These are phyloP conservation scores for Saturnia pavonia DNA, from an alignment of 2,888 invertebrate genomes.

Conservation along the genomic window DNA sequence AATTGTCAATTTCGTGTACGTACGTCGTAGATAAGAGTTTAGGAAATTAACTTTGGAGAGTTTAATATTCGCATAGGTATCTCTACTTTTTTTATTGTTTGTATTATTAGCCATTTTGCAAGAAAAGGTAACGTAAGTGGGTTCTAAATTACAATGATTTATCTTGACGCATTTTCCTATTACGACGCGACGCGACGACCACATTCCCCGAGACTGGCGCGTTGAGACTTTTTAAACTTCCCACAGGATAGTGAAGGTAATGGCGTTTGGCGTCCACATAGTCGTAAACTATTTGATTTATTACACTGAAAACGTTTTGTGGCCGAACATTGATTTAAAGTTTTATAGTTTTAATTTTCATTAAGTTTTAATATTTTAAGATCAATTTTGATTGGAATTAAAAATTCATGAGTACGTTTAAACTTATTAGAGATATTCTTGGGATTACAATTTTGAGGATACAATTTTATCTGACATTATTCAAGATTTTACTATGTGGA, in stretches of 20 bases:
- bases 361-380: not conserved
- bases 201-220: conserved; percentile 32
- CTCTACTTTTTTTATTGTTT: not conserved
- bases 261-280: conserved; percentile 28
- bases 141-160: conserved; percentile 59
- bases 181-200: conserved; percentile 28
- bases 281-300: conserved; percentile 66
- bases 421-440: too few species aligned
- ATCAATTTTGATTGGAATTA: not conserved
- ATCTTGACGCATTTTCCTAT: conserved; percentile 38
- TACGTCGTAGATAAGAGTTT: not conserved
- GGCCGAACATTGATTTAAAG: conserved; percentile 52
- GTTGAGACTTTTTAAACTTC: conserved; percentile 34
- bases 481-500: not conserved
- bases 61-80: not conserved
- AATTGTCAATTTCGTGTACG: conserved; percentile 27
- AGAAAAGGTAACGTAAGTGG: conserved; percentile 37
- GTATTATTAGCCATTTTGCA: conserved; percentile 25
- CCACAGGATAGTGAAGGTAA: conserved; percentile 37
- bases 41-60: not conserved
- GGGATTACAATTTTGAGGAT: too few species aligned
- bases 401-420: not conserved
- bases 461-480: not conserved
- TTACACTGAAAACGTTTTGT: conserved; percentile 38
- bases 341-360: conserved; percentile 32